Evolutionary conservation across 2,113 vertebrate genomes (phyloP), one percentile per base, ranked within the genome.

Genomic region (Ochotona princeps): DNA sequence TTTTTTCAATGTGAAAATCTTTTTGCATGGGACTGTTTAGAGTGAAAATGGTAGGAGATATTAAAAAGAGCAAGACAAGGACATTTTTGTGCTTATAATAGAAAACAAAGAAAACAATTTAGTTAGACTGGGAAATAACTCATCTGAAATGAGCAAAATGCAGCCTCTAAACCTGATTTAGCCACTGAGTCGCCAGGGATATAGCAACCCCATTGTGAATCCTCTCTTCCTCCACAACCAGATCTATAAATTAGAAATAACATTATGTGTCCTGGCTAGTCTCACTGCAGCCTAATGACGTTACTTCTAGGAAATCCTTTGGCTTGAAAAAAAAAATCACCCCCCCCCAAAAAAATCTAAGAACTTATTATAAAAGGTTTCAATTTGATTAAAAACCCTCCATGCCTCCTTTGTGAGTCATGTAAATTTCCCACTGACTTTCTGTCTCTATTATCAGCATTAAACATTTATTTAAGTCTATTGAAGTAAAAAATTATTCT

Each of bases 391-490:
- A 88, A 82, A 94, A 96, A n/a, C 4, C 70, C 51, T 60, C 1
- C 20, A 61, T 75, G 92, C 35, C 76, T 91, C 38, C 67, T 89
- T 89, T 75, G 80, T 96, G 87, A 97, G 47, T 83, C 89, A 63
- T 72, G 47, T 28, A 38, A 87, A 94, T 93, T 95, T 91, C 83
- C 83, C 61, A 67, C 67, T 89, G 83, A 83, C 89, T 96, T 81
- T 69, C 44, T 81, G 49, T 89, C 91, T 96, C 96, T 94, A 95
- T 95, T 92, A 93, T 69, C 75, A 87, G 54, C 82, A 97, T 94
- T 89, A 93, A 96, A 96, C 91, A 96, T 95, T 95, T 96, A 95
- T 96, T 96, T 95, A 92, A 85, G 73, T 72, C 92, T 94, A 91
- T 87, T 95, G 91, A 95, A 95, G 76, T 94, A 96, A 93, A 95